Evolutionary conservation across 2,888 invertebrate species (phyloP), one percentile per base, ranked within the genome.

Genomic region (Frankliniella fusca): DNA sequence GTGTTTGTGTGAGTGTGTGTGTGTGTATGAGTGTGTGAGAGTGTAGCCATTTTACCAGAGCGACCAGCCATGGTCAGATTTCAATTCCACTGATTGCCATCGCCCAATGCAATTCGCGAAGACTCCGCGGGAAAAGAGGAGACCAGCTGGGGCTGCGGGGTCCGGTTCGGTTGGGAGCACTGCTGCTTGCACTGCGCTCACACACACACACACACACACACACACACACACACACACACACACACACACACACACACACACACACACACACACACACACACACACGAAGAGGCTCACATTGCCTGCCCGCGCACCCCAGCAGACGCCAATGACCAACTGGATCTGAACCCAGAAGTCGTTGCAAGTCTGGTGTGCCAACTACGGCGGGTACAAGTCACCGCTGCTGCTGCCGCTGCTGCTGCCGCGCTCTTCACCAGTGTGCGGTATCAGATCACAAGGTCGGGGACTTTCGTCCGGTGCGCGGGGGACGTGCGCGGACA

Each of bases 1-100:
- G 61, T 61, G 61, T 54, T 12, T 54, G 54, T 50, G 50, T 50
- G 50, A 50, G 50, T 50, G 50, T 15, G 15, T 50, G 50, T 54
- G 54, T 18, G 54, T 20, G 20, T 10, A 12, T 54, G 15, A 2
- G 10, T n/a, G 15, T 18, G 18, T 15, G 15, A 1, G 38, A 3
- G 38, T 38, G 38, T 38, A 38, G 5, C 38, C 38, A 38, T 38
- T 38, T 38, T 38, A 38, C 38, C 38, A 38, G 38, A 38, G 38
- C 61, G 61, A 18, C 61, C 61, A 61, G 61, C 61, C 61, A 61
- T 61, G 61, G 61, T n/a, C 61, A 61, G 61, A 61, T 61, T 61
- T 61, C 61, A 61, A 61, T 61, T 61, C 61, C 61, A n/a, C 61
- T 61, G 61, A 61, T 61, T 61, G 61, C 61, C 61, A 61, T 76